Base-by-base conservation (phyloP, 2,888 invertebrate species). In the Catocala fraxini region DNA sequence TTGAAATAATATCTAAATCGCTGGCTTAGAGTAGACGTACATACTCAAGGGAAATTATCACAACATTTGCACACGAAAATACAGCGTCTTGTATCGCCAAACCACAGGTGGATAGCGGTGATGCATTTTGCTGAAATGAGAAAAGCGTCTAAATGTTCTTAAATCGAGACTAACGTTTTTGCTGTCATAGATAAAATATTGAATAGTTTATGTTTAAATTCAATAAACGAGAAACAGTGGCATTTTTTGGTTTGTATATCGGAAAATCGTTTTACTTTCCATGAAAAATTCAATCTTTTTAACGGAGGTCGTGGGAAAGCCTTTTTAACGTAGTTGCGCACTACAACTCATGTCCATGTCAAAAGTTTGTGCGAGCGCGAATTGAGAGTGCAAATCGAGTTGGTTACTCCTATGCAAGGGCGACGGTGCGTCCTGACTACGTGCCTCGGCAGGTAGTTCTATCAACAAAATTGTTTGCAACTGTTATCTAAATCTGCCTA, bases 21-120 rank as follows among this genome's bases (percentile, higher is more conserved):
- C 11, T 48, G 51, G 39, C 43, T 46, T 39, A 41, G 15, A 55
- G 45, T 48, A 49, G 39, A 13, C 34, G 41, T 47, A 33, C 43
- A 57, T 39, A 57, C 59, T 65, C 65, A 48, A 48, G 62, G 51
- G 63, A 63, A 63, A 63, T 63, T 58, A 63, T 54, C 63, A 55
- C 54, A 54, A 51, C 51, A 51, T 35, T 57, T 48, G 53, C 39
- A 57, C 53, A 54, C 35, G 62, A 49, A 63, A 58, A 63, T 46
- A 45, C 43, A 49, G 51, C 49, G 53, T 46, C 59, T 53, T 43
- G 42, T 46, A 51, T 49, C 33, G 25, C 47, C 47, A 59, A 46
- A 42, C 46, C 45, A 39, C 42, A 25, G 0, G 46, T 54, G 51
- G 54, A 58, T 51, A 58, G 58, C 42, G 58, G 11, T 39, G 6